These are phyloP conservation scores for Brachionus plicatilis DNA, from an alignment of 1,140 invertebrate genomes.

Conservation along the genomic window DNA sequence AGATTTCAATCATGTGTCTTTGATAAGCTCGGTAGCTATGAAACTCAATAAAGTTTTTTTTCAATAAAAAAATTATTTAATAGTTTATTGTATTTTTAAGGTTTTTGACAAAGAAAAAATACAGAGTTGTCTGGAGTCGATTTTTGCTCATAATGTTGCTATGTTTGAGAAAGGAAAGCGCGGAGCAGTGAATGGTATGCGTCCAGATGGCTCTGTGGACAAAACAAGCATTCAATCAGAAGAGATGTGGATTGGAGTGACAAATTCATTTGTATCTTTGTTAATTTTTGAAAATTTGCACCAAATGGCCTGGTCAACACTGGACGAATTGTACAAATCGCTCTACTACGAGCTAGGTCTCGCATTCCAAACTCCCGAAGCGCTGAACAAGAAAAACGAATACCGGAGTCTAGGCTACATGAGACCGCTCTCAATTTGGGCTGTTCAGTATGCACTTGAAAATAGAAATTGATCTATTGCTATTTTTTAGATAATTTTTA, in stretches of 20 bases:
- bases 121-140: constrained; percentile 64
- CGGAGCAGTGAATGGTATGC: constrained; percentile 85
- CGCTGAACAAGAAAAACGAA: constrained; percentile 68
- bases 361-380: constrained; percentile 82
- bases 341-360: constrained; percentile 74
- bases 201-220: constrained; percentile 68
- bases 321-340: constrained; percentile 74
- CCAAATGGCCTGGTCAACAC: constrained; percentile 76
- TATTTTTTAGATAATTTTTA: too few relatives aligned
- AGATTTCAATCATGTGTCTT: not conserved
- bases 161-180: constrained; percentile 70
- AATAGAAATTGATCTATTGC: not conserved
- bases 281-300: constrained; percentile 80
- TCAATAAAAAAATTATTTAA: not conserved
- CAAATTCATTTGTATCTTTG: constrained; percentile 72
- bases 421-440: constrained; percentile 81
- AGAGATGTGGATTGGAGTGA: constrained; percentile 85
- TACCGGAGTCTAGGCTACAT: constrained; percentile 84
- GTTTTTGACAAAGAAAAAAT: constrained; percentile 64
- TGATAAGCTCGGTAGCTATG: not conserved
- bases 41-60: not conserved
- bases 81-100: constrained; percentile 42
- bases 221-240: constrained; percentile 73
- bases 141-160: constrained; percentile 77
- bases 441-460: constrained; percentile 71